Evolutionary conservation across 1,140 invertebrate species (phyloP), one percentile per base, ranked within the genome.

Genomic region (Lucilia cuprina): DNA sequence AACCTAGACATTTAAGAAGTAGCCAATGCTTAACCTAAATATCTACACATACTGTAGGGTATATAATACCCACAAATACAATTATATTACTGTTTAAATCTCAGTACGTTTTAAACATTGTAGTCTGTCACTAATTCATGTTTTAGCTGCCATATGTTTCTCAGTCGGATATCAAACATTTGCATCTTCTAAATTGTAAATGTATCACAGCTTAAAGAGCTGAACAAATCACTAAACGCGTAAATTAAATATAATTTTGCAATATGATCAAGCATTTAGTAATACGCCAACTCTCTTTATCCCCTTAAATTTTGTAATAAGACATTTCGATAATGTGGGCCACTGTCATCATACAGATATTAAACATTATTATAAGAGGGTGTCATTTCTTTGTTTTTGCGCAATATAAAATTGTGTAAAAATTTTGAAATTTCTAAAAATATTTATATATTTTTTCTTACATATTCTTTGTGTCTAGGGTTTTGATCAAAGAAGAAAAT

Each of bases 231-330:
- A 60, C n/a, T 60, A 19, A 70, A 70, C 65, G 65, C 65, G 65
- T 70, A 70, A 70, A 21, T 70, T 70, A 70, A 25, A 21, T 70
- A 70, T 70, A 25, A 70, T 70, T 70, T 70, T 70, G 65, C 65
- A 70, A 19, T 70, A 70, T 10, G 9, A 21, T 7, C 5, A 70
- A 19, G 21, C 8, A 1, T 12, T 7, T 14, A 55, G 10, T 10
- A 12, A 17, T n/a, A n/a, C n/a, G 12, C n/a, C 5, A 19, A 9
- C 60, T 70, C 60, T 21, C 25, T 30, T 30, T 30, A 30, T 30
- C 60, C 19, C 17, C 60, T 70, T 55, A 55, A 19, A 70, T 7
- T 21, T 7, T 70, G 60, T 70, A 70, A 70, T 70, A 17, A 19
- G 19, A 70, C 25, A 30, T 30, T 30, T 30, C 25, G 1, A 19